Base-by-base conservation (phyloP, 2,797 vertebrate genomes). In the Furcifer pardalis region DNA sequence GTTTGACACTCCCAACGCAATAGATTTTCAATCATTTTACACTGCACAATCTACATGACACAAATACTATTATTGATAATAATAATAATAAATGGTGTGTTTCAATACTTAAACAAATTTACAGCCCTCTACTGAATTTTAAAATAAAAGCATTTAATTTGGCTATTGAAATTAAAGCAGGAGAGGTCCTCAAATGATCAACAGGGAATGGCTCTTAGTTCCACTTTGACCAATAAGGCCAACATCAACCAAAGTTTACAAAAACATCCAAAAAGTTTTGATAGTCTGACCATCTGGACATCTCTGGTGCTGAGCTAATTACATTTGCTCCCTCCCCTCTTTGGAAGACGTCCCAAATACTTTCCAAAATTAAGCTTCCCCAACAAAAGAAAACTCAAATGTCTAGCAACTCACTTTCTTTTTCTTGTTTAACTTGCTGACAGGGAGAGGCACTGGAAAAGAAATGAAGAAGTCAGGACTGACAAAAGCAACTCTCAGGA, bases 351-450 rank as follows among this genome's bases (percentile, higher is more conserved):
- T 46, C 42, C 30, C 19, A 5, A 44, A 7, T 19, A 3, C 35
- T 35, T 52, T 72, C 12, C 13, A n/a, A 10, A 23, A 32, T 37
- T 66, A 37, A 17, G 12, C 32, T 65, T 52, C 17, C 7, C 52
- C 49, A 60, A 30, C n/a, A 76, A 30, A 74, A 44, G 30, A 76
- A 27, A 9, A 3, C 4, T 52, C 35, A 74, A 63, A 68, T 37
- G 44, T 30, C 72, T 8, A 4, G 1, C 23, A 27, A 63, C 93
- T 91, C 73, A 98, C 97, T 96, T 97, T 97, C 77, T 90, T 94
- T 72, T 92, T 95, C 91, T 95, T 97, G 81, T 92, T 95, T 84
- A 93, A 95, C 95, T 92, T 95, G 60, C 79, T 90, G 12, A 60
- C 0, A 0, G 91, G 91, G 46, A 52, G 63, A 0, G 91, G 52